Conservation (phyloP, 1,140 invertebrate genomes). For the Drosophila persimilis region DNA sequence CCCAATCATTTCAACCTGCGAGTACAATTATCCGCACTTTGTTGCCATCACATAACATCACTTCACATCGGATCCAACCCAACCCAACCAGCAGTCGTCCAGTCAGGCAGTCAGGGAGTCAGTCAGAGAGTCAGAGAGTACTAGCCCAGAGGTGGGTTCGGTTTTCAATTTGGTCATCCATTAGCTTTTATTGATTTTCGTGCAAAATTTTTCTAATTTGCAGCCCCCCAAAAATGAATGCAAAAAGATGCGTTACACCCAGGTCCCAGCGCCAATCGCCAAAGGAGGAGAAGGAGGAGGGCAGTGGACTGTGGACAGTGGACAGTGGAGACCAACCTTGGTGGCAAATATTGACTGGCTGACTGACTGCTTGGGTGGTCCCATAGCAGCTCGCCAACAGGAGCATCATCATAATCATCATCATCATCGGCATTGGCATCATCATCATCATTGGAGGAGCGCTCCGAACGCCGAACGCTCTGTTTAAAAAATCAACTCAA, state of each 20-base stretch:
- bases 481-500: slow-evolving; percentile 65
- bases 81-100: too few relatives aligned
- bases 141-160: slow-evolving; percentile 26
- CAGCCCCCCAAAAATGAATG: slow-evolving; percentile 56
- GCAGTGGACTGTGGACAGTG: background rate
- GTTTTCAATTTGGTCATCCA: slow-evolving; percentile 61
- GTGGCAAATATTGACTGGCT: slow-evolving; percentile 55
- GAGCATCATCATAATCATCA: slow-evolving; percentile 18
- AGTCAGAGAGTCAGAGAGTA: too few relatives aligned
- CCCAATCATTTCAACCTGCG: slow-evolving; percentile 37
- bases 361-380: slow-evolving; percentile 58
- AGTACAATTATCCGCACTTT: slow-evolving; percentile 47
- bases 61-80: background rate
- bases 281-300: background rate
- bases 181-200: slow-evolving; percentile 76
- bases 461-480: slow-evolving; percentile 47
- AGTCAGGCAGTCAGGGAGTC: too few relatives aligned
- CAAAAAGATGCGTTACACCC: slow-evolving; percentile 21
- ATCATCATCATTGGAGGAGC: slow-evolving; percentile 9
- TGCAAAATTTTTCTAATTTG: slow-evolving; percentile 76
- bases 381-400: slow-evolving; percentile 9
- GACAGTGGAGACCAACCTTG: slow-evolving; percentile 41
- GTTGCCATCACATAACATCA: slow-evolving; percentile 26
- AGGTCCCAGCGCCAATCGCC: background rate
- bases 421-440: slow-evolving; percentile 3